These are phyloP conservation scores for Ursus arctos DNA, from an alignment of 2,113 vertebrate genomes.

Conservation along the genomic window DNA sequence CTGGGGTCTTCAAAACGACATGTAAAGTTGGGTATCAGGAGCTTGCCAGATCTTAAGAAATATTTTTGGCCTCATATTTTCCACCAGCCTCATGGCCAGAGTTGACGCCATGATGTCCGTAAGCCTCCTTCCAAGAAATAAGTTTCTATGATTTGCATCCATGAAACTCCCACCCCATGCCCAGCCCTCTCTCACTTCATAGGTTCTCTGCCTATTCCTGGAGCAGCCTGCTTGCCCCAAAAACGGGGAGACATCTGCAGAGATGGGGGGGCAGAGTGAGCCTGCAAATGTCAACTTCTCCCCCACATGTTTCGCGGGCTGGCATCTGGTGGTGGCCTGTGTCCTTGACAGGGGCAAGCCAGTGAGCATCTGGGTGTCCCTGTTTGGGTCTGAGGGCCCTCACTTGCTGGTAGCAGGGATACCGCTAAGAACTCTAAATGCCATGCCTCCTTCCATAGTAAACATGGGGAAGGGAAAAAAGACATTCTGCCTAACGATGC, in stretches of 20 bases:
- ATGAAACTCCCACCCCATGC: background rate
- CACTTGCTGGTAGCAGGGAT: background rate
- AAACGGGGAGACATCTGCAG: background rate
- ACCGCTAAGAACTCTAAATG: background rate
- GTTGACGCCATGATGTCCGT: background rate
- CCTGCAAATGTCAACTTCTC: background rate
- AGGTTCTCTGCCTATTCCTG: background rate
- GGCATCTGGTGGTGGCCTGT: background rate
- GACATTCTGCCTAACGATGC: background rate
- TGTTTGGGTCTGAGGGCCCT: background rate
- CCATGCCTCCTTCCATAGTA: background rate
- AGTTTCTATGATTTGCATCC: background rate
- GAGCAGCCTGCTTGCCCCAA: background rate
- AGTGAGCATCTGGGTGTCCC: background rate
- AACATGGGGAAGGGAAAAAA: background rate
- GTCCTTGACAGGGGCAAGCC: background rate
- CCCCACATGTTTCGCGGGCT: background rate
- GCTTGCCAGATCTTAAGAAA: background rate
- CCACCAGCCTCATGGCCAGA: background rate
- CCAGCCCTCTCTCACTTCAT: no score
- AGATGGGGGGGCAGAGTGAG: background rate
- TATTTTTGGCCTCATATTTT: background rate
- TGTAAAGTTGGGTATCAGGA: background rate
- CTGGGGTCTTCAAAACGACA: background rate
- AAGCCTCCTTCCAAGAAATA: background rate